Conservation (phyloP, 2,797 vertebrate genomes). For the Cirrhinus molitorella region DNA sequence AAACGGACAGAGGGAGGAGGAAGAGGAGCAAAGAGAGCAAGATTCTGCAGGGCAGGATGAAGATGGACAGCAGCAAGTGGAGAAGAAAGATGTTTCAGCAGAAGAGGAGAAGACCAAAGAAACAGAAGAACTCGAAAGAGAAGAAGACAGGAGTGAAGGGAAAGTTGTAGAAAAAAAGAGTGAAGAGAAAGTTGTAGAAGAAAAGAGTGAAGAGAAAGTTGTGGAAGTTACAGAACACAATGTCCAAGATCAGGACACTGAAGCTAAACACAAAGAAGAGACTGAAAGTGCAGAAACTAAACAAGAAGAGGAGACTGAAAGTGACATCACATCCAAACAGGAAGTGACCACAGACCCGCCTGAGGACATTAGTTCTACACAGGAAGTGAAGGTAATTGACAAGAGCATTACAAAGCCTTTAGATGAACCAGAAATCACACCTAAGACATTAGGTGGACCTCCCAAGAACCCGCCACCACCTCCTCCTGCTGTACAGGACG, state of each 20-base stretch:
- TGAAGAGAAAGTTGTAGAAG: slow-evolving; percentile 8
- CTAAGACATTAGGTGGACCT: slow-evolving; percentile 61
- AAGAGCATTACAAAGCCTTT: background rate
- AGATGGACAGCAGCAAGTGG: background rate
- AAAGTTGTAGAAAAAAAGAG: background rate
- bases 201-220: background rate
- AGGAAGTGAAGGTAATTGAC: slow-evolving; percentile 12
- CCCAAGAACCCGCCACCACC: slow-evolving; percentile 78
- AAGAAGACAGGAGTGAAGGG: background rate
- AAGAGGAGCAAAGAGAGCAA: slow-evolving; percentile 32
- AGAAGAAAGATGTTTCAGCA: slow-evolving; percentile 15
- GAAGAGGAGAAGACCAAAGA: slow-evolving; percentile 40
- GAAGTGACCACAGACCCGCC: background rate
- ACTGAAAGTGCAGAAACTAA: background rate
- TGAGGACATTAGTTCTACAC: background rate
- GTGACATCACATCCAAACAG: slow-evolving; percentile 15
- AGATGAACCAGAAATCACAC: slow-evolving; percentile 1
- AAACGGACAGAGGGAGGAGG: slow-evolving; percentile 66
- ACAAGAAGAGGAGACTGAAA: background rate
- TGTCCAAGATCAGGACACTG: background rate
- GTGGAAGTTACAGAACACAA: background rate
- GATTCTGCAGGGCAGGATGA: slow-evolving; percentile 44
- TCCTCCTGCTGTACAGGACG: slow-evolving; percentile 62
- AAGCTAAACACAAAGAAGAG: background rate
- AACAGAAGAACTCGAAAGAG: slow-evolving; percentile 9